phyloP scores from a whole-genome alignment of 2,888 invertebrate genomes.

The Pammene aurita region DNA sequence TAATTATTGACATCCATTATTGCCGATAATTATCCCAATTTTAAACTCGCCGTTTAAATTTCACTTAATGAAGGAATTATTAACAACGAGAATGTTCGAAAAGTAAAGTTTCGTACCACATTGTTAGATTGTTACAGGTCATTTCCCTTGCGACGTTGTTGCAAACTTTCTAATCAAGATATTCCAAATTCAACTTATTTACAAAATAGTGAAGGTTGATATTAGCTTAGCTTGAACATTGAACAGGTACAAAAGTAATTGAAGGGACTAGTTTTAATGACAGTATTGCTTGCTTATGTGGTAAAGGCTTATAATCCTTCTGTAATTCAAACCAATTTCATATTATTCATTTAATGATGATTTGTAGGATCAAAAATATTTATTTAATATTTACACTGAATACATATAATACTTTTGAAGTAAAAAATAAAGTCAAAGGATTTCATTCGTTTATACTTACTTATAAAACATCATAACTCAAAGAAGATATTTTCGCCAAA shows the following conservation, averaged over 20 bases:
- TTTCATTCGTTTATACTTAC: too few relatives aligned
- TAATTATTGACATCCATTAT: too few relatives aligned
- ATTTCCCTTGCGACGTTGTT: slow-evolving; percentile 30
- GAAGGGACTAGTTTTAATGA: slow-evolving; percentile 14
- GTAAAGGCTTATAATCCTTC: not conserved
- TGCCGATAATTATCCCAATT: too few relatives aligned
- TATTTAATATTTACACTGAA: not conserved
- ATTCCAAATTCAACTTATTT: not conserved
- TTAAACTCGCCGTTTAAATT: not conserved
- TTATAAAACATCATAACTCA: too few relatives aligned
- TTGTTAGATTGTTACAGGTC: slow-evolving; percentile 4
- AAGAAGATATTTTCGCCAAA: too few relatives aligned
- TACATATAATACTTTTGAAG: too few relatives aligned
- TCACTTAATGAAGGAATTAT: slow-evolving; percentile 5
- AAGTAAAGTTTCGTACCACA: slow-evolving; percentile 13
- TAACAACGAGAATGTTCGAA: not conserved
- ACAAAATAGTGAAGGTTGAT: not conserved
- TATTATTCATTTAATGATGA: not conserved
- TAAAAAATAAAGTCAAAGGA: too few relatives aligned
- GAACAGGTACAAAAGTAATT: slow-evolving; percentile 17
- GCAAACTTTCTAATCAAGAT: not conserved
- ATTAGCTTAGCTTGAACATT: not conserved
- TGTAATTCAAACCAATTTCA: not conserved
- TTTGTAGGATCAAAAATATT: not conserved
- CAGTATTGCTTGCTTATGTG: slow-evolving; percentile 7